Percentiles rank a stretch among this genome's conserved stretches.
These are phyloP conservation scores for Pristionchus entomophagus DNA, from an alignment of 2,888 invertebrate genomes.

Conservation along the genomic window DNA sequence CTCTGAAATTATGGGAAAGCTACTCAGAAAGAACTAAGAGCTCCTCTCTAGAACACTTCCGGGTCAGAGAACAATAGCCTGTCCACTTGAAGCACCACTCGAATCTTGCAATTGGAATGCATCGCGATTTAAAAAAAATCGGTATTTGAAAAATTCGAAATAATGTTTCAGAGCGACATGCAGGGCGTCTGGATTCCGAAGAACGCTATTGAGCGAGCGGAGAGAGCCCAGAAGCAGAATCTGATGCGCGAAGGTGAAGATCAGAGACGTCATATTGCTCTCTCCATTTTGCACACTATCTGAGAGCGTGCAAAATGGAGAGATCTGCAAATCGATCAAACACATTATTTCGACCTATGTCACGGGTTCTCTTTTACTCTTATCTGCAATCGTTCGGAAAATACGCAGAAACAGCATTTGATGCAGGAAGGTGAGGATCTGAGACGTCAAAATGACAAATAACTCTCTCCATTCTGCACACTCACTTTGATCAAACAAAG, in stretches of 20 bases:
- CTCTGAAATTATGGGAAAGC: too few relatives aligned
- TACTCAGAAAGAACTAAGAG: too few relatives aligned
- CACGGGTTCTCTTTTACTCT: too few relatives aligned
- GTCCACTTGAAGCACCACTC: not conserved
- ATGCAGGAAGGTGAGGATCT: too few relatives aligned
- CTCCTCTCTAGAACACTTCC: too few relatives aligned
- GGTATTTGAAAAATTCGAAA: not conserved
- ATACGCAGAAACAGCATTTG: too few relatives aligned
- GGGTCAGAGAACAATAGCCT: not conserved
- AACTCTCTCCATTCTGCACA: not conserved
- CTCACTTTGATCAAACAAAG: too few relatives aligned
- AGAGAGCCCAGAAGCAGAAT: not conserved
- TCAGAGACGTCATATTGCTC: not conserved
- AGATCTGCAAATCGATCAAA: too few relatives aligned
- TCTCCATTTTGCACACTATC: not conserved
- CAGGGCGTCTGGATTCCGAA: slow-evolving; percentile 49
- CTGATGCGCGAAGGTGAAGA: not conserved
- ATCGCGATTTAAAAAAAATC: too few relatives aligned
- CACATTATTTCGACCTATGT: too few relatives aligned
- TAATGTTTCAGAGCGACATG: not conserved
- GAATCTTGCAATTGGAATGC: not conserved
- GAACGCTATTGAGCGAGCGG: slow-evolving; percentile 39
- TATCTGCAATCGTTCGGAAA: too few relatives aligned
- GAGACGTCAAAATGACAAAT: not conserved
- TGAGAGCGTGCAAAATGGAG: too few relatives aligned